Percentiles rank a stretch among this genome's conserved stretches.
These are phyloP conservation scores for Pseudochaenichthys georgianus DNA, from an alignment of 2,797 vertebrate genomes.

Conservation along the genomic window DNA sequence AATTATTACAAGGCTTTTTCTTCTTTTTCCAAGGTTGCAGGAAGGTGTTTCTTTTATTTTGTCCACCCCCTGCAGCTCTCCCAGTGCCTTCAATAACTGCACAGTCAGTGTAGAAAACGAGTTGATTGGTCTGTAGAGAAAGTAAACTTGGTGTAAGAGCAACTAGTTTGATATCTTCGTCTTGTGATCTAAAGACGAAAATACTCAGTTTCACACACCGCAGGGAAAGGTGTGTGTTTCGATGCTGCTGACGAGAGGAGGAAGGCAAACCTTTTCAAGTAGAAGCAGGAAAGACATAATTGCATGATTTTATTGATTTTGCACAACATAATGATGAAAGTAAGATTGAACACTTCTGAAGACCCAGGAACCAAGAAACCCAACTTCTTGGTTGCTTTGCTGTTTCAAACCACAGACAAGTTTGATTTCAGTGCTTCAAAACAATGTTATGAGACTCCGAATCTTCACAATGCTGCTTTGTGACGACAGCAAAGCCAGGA, in stretches of 20 bases:
- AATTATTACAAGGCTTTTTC: not conserved
- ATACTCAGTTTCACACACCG: not conserved
- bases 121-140: not conserved
- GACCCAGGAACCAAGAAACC: conserved; percentile 20
- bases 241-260: conserved; percentile 11
- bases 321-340: conserved; percentile 48
- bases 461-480: conserved; percentile 2
- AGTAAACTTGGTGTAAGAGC: conserved; percentile 8
- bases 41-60: not conserved
- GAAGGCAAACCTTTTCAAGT: not conserved
- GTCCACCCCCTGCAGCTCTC: not conserved
- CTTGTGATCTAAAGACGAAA: conserved; percentile 8
- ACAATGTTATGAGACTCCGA: not conserved
- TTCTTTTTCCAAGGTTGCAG: not conserved
- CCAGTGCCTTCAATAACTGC: not conserved
- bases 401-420: conserved; percentile 30
- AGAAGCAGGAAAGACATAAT: conserved; percentile 28
- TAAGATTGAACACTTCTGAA: conserved; percentile 22
- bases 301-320: conserved; percentile 47
- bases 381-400: conserved; percentile 12
- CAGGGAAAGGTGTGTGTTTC: not conserved
- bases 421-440: conserved; percentile 27
- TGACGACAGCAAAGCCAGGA: not conserved
- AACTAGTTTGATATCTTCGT: conserved; percentile 1
- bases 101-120: not conserved